These are phyloP conservation scores for Eptatretus atami DNA, from an alignment of 2,797 vertebrate genomes.

Conservation along the genomic window DNA sequence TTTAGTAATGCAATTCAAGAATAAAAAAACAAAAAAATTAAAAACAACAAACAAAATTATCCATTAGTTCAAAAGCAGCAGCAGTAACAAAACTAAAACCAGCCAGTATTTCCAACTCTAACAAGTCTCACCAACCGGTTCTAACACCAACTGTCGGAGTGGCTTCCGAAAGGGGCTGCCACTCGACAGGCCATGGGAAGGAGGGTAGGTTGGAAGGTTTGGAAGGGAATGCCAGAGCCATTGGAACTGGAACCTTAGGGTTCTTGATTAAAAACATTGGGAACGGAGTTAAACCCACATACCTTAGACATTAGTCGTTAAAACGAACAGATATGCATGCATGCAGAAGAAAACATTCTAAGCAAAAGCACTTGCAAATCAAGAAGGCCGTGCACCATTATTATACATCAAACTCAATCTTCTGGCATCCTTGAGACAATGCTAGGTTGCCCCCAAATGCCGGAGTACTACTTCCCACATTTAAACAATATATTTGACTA, in stretches of 20 bases:
- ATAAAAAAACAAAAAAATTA: not conserved
- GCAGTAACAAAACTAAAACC: not conserved
- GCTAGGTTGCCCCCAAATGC: no score
- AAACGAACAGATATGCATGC: no score
- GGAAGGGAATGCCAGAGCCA: slow-evolving; percentile 5
- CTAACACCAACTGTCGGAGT: slow-evolving; percentile 5
- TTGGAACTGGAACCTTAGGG: slow-evolving; percentile 4
- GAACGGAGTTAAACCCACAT: not conserved
- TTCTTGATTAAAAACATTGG: slow-evolving; percentile 5
- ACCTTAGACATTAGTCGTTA: no score
- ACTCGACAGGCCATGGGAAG: not conserved
- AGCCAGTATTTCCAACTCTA: slow-evolving; percentile 2
- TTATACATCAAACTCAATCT: no score
- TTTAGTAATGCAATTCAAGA: no score
- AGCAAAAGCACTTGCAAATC: no score
- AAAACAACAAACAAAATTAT: not conserved
- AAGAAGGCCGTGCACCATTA: no score
- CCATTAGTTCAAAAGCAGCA: slow-evolving; percentile 2
- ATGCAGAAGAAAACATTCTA: no score
- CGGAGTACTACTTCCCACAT: no score
- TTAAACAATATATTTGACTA: no score
- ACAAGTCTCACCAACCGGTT: slow-evolving; percentile 4
- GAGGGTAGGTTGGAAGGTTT: slow-evolving; percentile 3
- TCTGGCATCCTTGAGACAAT: no score
- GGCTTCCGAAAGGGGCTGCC: slow-evolving; percentile 2